These are phyloP conservation scores for Drosophila vallismaia DNA, from an alignment of 2,888 invertebrate species.

Conservation along the genomic window DNA sequence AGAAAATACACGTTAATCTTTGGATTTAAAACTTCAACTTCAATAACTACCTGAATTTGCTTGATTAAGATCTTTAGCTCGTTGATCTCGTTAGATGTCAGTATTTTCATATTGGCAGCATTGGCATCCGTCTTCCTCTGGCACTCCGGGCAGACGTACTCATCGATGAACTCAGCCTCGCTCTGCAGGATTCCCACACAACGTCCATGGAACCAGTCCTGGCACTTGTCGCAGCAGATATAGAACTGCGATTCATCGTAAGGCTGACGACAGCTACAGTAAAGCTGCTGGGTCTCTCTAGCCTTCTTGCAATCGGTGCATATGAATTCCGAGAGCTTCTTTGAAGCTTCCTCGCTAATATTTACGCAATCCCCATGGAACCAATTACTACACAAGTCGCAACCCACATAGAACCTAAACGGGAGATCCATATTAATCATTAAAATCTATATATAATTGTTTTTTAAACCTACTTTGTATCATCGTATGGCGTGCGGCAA, in stretches of 20 bases:
- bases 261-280: slow-evolving; percentile 97
- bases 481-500: slow-evolving; percentile 97
- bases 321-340: slow-evolving; percentile 94
- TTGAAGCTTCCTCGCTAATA: slow-evolving; percentile 95
- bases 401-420: slow-evolving; percentile 96
- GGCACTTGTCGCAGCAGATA: slow-evolving; percentile 99
- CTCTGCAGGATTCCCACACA: slow-evolving; percentile 98
- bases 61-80: slow-evolving; percentile 93
- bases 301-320: slow-evolving; percentile 94
- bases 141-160: slow-evolving; percentile 98
- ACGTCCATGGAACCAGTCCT: slow-evolving; percentile 99
- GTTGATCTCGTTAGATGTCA: slow-evolving; percentile 91
- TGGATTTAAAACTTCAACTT: neutral
- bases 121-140: slow-evolving; percentile 95
- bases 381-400: slow-evolving; percentile 99
- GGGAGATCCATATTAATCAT: neutral
- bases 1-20: neutral
- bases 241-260: slow-evolving; percentile 99
- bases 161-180: slow-evolving; percentile 97
- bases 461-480: slow-evolving; percentile 89
- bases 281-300: slow-evolving; percentile 94
- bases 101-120: slow-evolving; percentile 94
- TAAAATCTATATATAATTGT: neutral
- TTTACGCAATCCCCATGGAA: slow-evolving; percentile 99
- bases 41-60: slow-evolving; percentile 89